These are phyloP conservation scores for Speoplatyrhinus poulsoni DNA, from an alignment of 2,113 vertebrate species.

Conservation along the genomic window DNA sequence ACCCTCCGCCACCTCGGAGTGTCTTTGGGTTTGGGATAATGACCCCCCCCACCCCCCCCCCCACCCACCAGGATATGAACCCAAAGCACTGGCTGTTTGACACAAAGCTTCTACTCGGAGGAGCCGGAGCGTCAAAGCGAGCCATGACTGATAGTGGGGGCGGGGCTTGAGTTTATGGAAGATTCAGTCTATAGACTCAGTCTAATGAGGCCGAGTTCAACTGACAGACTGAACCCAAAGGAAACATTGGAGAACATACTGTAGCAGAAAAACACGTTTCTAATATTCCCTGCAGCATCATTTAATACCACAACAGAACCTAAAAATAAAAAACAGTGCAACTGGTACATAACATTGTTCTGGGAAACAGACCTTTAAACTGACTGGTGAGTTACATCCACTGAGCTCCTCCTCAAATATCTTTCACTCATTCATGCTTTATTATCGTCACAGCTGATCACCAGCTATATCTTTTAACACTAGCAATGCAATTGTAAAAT, in stretches of 20 bases:
- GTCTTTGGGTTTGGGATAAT: slow-evolving; percentile 66
- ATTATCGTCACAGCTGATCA: background rate
- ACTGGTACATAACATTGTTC: slow-evolving; percentile 12
- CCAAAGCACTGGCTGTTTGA: slow-evolving; percentile 55
- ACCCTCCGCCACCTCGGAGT: slow-evolving; percentile 52
- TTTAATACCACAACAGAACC: slow-evolving; percentile 23
- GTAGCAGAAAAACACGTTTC: slow-evolving; percentile 41
- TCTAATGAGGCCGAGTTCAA: slow-evolving; percentile 36
- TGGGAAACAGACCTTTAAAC: slow-evolving; percentile 20
- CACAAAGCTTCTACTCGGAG: slow-evolving; percentile 58
- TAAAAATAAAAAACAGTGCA: slow-evolving; percentile 1
- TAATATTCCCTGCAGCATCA: slow-evolving; percentile 32
- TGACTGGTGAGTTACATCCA: slow-evolving; percentile 56
- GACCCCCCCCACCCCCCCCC: slow-evolving; percentile 60
- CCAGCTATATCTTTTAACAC: no score
- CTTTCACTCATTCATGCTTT: background rate
- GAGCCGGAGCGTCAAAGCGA: slow-evolving; percentile 57
- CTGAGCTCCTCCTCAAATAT: slow-evolving; percentile 1
- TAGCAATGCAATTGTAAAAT: background rate
- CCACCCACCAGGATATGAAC: slow-evolving; percentile 52
- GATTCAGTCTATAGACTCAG: slow-evolving; percentile 66
- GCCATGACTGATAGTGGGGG: slow-evolving; percentile 49
- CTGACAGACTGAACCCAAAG: slow-evolving; percentile 35
- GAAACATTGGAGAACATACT: slow-evolving; percentile 23
- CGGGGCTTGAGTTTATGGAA: slow-evolving; percentile 60